These are phyloP conservation scores for Chascanopsetta lugubris DNA, from an alignment of 2,113 vertebrate species.

Conservation along the genomic window DNA sequence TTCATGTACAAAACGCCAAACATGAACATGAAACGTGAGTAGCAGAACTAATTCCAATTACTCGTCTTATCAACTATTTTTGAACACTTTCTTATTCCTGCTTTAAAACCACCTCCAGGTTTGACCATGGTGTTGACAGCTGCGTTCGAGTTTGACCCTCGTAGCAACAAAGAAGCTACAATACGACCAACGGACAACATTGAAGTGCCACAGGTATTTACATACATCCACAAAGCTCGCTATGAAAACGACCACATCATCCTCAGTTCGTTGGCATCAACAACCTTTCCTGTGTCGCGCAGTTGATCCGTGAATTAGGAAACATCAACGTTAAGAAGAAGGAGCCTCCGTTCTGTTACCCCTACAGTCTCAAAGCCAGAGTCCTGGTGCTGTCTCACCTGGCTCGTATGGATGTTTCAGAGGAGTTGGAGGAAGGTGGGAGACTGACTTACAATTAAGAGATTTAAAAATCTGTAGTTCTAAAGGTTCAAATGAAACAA, in stretches of 20 bases:
- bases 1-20: constrained; percentile 99
- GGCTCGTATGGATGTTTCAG: constrained; percentile 93
- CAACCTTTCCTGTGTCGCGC: constrained; percentile 18
- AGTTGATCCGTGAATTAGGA: constrained; percentile 97
- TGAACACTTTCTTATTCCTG: no score
- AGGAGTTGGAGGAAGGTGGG: constrained; percentile 94
- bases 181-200: constrained; percentile 96
- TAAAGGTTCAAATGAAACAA: neutral
- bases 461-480: neutral
- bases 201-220: constrained; percentile 92
- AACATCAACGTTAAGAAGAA: constrained; percentile 99
- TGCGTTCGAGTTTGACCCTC: constrained; percentile 96
- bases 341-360: constrained; percentile 96
- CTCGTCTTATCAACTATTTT: no score
- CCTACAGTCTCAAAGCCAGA: constrained; percentile 96
- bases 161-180: constrained; percentile 97
- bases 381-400: constrained; percentile 93
- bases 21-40: constrained; percentile 99
- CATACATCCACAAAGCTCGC: no score
- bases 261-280: neutral
- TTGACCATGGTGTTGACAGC: constrained; percentile 96
- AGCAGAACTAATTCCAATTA: no score
- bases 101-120: constrained; percentile 73
- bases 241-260: neutral
- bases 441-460: no score